Evolutionary conservation across 2,888 invertebrate species (phyloP), one percentile per base, ranked within the genome.

Genomic region (Tenthredo mesomela): DNA sequence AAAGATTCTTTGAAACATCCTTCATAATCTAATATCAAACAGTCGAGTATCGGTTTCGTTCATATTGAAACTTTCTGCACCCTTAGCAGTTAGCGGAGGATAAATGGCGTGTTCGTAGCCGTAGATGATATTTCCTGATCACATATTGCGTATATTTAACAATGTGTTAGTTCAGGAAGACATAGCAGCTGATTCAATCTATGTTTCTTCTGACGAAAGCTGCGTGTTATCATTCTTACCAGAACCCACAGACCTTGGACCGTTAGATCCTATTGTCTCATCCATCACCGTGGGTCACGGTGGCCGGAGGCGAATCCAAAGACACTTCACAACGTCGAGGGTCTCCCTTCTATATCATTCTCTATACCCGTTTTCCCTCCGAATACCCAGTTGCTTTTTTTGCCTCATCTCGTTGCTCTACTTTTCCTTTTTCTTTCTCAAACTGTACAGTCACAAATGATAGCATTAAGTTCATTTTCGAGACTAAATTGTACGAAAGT

Each of bases 331-430:
- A 61, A 25, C 61, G 15, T 10, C 67, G 33, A 29, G 10, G 67
- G 29, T 33, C 67, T 33, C 67, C 29, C 67, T 67, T 67, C 15
- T 67, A 67, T 67, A 67, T 67, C 67, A 67, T 67, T 33, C 67
- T 12, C 33, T 33, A 29, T 5, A n/a, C n/a, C 67, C 18, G 67
- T 67, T 67, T 67, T 67, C 67, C 29, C 33, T 67, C 33, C 33
- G 33, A 33, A 33, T 5, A 67, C 1, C 67, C 33, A 18, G 33
- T 67, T 18, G 67, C 29, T 61, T 61, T 61, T 61, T 25, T 29
- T 3, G 18, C 6, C 67, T 33, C 33, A 33, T 33, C 15, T 15
- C 25, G 3, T 18, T 29, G 18, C 67, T 33, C 67, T 33, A 5
- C 15, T 33, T 67, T 3, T 33, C 33, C 1, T 33, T 67, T 33